Evolutionary conservation across 2,797 vertebrate species (phyloP), one percentile per base, ranked within the genome.

Genomic region (Remorina albescens): DNA sequence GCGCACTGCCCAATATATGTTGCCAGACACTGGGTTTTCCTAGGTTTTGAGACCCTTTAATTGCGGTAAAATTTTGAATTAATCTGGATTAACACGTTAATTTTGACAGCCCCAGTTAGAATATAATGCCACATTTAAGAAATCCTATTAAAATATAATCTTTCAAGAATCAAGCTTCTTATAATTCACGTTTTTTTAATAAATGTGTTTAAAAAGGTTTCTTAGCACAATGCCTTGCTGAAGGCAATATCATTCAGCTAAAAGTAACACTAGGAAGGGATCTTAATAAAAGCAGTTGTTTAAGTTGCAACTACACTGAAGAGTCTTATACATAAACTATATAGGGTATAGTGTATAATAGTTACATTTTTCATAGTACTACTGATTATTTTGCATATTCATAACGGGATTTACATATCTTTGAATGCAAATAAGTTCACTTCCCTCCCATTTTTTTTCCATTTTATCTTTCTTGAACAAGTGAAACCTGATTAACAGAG

Each of bases 391-490:
- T 67, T 37, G 30, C 39, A 53, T 72, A 39, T 57, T 49, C 25
- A 39, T 56, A 56, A 25, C 28, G 25, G 19, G 44, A 57, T 57
- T 64, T 64, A 41, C 60, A 65, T 57, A 64, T 49, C 19, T 72
- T 57, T 23, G 39, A 71, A 71, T 63, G 59, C 39, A 71, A 63
- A 62, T 71, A 32, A 32, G 36, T 42, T 60, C 36, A 25, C 55
- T 50, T 59, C 55, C 56, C 34, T 41, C 11, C 42, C 0, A 10
- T 39, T 54, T 74, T 54, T 28, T 53, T 61, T 61, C 25, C 28
- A 61, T 41, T 30, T 46, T 30, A 44, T 44, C 1, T 39, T 67
- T 59, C 12, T 59, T 53, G 8, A 72, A 49, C 25, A 30, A 49
- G 44, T 59, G 37, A 60, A 51, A 64, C 23, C 26, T 49, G 34